phyloP scores from a whole-genome alignment of 1,140 invertebrate genomes.

The Globodera rostochiensis region DNA sequence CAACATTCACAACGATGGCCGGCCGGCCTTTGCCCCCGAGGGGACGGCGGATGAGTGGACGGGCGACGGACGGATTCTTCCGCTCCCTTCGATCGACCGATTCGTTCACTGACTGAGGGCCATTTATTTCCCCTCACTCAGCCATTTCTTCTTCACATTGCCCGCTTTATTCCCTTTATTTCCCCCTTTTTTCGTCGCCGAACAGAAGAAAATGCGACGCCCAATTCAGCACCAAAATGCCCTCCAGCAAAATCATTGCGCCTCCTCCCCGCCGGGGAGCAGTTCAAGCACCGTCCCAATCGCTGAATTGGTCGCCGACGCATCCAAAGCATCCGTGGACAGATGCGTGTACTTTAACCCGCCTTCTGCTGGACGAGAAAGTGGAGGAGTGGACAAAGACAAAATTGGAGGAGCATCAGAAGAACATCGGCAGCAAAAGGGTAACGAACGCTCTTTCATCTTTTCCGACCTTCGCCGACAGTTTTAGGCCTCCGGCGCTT shows the following conservation, averaged over 20 bases:
- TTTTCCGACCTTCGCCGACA: neutral
- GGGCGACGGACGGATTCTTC: neutral
- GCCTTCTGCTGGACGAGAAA: neutral
- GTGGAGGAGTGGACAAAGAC: neutral
- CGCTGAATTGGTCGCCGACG: conserved; percentile 1
- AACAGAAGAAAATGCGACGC: neutral
- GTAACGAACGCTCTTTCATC: neutral
- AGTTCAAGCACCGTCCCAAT: conserved; percentile 4
- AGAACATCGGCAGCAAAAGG: neutral
- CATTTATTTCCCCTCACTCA: neutral
- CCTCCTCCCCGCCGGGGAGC: neutral
- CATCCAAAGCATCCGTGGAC: neutral
- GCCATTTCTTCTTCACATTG: neutral
- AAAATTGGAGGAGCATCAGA: neutral
- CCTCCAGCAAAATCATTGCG: neutral
- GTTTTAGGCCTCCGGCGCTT: neutral
- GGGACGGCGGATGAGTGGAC: too few species aligned
- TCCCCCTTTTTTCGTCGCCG: neutral
- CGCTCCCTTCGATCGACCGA: neutral
- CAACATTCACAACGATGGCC: neutral
- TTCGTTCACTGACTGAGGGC: neutral
- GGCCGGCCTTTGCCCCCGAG: too few species aligned
- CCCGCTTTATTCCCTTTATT: neutral
- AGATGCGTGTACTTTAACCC: conserved; percentile 4
- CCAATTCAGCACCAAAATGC: neutral